Conservation (phyloP, 2,113 vertebrate genomes). For the Dolichotis patagonum region DNA sequence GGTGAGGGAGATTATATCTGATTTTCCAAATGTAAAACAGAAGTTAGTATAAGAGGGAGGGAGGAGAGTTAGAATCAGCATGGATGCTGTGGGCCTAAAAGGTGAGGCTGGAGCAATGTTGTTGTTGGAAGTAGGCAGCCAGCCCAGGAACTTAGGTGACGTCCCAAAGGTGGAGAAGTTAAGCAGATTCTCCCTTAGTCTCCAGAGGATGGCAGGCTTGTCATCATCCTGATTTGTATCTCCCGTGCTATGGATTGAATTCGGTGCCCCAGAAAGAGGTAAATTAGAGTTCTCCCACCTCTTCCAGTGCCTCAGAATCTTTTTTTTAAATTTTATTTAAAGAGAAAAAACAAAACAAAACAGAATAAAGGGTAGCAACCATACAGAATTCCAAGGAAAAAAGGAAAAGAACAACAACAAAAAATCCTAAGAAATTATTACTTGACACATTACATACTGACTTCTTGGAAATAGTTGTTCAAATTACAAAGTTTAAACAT, state of each 20-base stretch:
- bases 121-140: neutral
- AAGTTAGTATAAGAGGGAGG: neutral
- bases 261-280: neutral
- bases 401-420: too few species aligned
- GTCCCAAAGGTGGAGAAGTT: neutral
- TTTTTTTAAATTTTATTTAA: too few species aligned
- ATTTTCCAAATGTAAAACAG: neutral
- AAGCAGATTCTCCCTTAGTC: neutral
- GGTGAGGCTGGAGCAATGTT: neutral
- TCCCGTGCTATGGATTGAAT: neutral
- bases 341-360: too few species aligned
- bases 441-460: too few species aligned
- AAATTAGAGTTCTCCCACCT: neutral
- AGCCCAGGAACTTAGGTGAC: neutral
- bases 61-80: neutral
- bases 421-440: too few species aligned
- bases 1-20: neutral
- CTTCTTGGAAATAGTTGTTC: too few species aligned
- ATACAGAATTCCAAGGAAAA: too few species aligned
- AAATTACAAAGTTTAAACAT: too few species aligned
- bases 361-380: too few species aligned
- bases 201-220: neutral
- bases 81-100: neutral
- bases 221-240: neutral
- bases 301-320: neutral